These are phyloP conservation scores for Meandrina meandrites DNA, from an alignment of 92 coral and sea anemone genomes.

Conservation along the genomic window DNA sequence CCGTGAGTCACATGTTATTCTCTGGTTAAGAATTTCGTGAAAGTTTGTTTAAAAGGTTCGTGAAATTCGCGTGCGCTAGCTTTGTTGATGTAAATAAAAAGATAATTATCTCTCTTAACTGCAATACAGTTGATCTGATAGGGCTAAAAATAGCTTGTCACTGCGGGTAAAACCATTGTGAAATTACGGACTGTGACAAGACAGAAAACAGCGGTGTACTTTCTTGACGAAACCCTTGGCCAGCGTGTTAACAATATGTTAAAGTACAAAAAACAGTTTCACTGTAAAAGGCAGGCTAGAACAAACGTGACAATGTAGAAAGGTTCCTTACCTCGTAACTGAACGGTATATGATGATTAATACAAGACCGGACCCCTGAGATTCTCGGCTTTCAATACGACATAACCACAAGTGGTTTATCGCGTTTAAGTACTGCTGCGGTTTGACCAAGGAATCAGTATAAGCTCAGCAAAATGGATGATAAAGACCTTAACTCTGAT, in stretches of 20 bases:
- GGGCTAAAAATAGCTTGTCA: slow-evolving; percentile 5
- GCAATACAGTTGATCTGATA: slow-evolving; percentile 17
- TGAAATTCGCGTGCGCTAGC: slow-evolving; percentile 19
- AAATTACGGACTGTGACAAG: background rate
- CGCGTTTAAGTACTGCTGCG: background rate
- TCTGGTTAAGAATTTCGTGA: background rate
- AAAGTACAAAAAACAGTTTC: background rate
- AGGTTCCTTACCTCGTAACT: background rate
- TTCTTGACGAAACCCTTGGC: background rate
- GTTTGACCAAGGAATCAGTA: background rate
- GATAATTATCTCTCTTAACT: slow-evolving; percentile 15
- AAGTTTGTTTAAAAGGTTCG: background rate
- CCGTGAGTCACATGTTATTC: background rate
- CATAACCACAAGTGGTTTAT: background rate
- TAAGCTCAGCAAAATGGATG: background rate
- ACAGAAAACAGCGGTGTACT: background rate
- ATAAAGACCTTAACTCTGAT: background rate
- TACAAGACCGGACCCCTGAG: background rate
- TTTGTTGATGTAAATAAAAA: slow-evolving; percentile 17
- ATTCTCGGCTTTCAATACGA: background rate
- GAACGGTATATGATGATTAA: background rate
- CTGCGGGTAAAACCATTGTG: background rate
- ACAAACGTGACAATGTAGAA: background rate
- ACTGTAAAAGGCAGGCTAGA: background rate
- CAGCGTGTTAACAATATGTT: too few relatives aligned